These are phyloP conservation scores for Delichon dasypus DNA, from an alignment of 2,797 vertebrate species.

Conservation along the genomic window DNA sequence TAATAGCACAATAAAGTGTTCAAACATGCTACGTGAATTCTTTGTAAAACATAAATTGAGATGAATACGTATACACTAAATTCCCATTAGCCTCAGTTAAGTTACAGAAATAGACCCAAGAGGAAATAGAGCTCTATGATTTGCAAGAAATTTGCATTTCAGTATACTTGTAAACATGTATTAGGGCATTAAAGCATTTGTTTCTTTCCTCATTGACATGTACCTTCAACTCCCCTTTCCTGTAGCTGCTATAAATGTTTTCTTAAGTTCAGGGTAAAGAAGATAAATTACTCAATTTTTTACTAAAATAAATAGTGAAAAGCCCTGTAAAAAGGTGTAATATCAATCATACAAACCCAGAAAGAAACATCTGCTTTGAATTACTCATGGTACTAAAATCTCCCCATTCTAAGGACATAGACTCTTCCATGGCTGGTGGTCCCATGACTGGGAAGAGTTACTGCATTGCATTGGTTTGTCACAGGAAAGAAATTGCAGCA, in stretches of 20 bases:
- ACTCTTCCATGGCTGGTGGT: neutral
- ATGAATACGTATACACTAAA: accelerated
- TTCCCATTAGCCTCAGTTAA: neutral
- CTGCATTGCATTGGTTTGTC: neutral
- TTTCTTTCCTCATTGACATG: neutral
- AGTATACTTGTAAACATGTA: neutral
- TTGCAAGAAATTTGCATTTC: neutral
- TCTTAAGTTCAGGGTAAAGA: neutral
- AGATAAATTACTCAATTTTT: neutral
- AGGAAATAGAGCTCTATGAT: neutral
- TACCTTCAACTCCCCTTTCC: neutral
- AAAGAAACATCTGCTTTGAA: neutral
- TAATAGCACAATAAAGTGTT: neutral
- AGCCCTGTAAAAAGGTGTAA: neutral
- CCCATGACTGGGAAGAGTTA: neutral
- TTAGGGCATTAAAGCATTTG: neutral
- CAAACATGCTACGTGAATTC: neutral
- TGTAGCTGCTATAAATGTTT: neutral
- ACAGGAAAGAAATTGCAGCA: neutral
- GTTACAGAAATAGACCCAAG: neutral
- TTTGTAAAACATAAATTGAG: neutral
- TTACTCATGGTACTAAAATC: neutral
- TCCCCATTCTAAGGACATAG: neutral
- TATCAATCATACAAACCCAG: neutral
- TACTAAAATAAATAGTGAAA: neutral